phyloP scores from a whole-genome alignment of 2,113 vertebrate species.

The Nyctibius bracteatus region DNA sequence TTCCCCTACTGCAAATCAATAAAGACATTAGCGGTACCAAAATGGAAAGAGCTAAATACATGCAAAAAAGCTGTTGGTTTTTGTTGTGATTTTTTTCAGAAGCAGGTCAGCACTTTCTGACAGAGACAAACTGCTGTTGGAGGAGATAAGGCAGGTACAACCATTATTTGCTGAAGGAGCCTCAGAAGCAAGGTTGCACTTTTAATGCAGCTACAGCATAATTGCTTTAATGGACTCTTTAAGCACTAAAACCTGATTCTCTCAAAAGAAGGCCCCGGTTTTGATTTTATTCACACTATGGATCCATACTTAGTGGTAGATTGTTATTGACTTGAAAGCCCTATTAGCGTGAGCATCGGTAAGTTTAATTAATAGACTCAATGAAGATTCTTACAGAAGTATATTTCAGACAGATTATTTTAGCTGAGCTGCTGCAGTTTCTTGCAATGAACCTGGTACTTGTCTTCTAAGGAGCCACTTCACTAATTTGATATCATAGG shows the following conservation, averaged over 20 bases:
- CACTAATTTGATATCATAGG: background rate
- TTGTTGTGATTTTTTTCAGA: background rate
- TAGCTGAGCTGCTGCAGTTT: background rate
- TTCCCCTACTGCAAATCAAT: background rate
- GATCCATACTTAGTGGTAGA: slow-evolving; percentile 9
- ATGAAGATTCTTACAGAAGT: background rate
- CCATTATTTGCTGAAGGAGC: background rate
- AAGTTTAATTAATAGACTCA: slow-evolving; percentile 4
- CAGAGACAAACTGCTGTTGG: background rate
- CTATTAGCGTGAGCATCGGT: background rate
- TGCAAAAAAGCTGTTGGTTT: background rate
- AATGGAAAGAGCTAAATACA: background rate
- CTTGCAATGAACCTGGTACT: background rate
- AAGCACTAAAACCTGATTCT: background rate
- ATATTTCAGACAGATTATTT: background rate
- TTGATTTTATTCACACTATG: slow-evolving; percentile 17
- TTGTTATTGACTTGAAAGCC: slow-evolving; percentile 21
- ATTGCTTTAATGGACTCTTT: slow-evolving; percentile 15
- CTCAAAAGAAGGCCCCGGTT: background rate
- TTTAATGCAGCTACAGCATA: background rate
- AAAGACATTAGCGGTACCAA: background rate
- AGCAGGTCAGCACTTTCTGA: background rate
- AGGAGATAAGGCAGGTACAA: background rate
- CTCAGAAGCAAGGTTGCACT: background rate
- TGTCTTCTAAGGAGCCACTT: slow-evolving; percentile 1